These are phyloP conservation scores for Ostrea denselamellosa DNA, from an alignment of 1,140 invertebrate genomes.

Conservation along the genomic window DNA sequence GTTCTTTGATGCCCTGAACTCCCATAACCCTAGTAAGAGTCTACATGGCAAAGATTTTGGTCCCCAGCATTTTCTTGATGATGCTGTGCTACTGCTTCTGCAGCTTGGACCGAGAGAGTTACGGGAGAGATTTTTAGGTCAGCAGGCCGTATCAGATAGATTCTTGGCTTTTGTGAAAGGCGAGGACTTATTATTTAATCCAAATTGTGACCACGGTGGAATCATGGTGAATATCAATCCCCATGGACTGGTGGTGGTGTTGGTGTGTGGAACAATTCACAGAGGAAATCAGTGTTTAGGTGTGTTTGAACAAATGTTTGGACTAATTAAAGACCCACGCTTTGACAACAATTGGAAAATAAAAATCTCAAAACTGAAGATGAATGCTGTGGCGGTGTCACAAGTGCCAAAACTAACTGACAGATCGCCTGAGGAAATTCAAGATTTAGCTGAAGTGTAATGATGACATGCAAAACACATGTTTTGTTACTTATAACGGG, in stretches of 20 bases:
- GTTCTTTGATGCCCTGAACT: slow-evolving; percentile 83
- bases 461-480: too few species aligned
- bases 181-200: slow-evolving; percentile 82
- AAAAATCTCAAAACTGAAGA: slow-evolving; percentile 77
- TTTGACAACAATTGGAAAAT: slow-evolving; percentile 84
- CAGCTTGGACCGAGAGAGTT: slow-evolving; percentile 57
- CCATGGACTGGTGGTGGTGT: slow-evolving; percentile 83
- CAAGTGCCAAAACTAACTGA: slow-evolving; percentile 61
- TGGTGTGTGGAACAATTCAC: slow-evolving; percentile 84
- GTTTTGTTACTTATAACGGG: too few species aligned
- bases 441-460: slow-evolving; percentile 51
- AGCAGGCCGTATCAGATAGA: slow-evolving; percentile 72
- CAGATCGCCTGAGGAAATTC: slow-evolving; percentile 56
- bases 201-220: slow-evolving; percentile 81
- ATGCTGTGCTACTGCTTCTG: slow-evolving; percentile 76
- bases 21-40: slow-evolving; percentile 65
- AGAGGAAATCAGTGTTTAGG: slow-evolving; percentile 79
- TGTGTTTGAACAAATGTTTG: slow-evolving; percentile 84
- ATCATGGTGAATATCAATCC: slow-evolving; percentile 81
- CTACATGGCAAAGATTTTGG: slow-evolving; percentile 74
- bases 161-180: slow-evolving; percentile 75
- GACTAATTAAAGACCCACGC: slow-evolving; percentile 82
- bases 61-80: slow-evolving; percentile 82
- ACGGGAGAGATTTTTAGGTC: slow-evolving; percentile 62
- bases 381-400: slow-evolving; percentile 54